These are phyloP conservation scores for Stichopus chloronotus DNA, from an alignment of 35 echinoderm and acorn worm species.

Conservation along the genomic window DNA sequence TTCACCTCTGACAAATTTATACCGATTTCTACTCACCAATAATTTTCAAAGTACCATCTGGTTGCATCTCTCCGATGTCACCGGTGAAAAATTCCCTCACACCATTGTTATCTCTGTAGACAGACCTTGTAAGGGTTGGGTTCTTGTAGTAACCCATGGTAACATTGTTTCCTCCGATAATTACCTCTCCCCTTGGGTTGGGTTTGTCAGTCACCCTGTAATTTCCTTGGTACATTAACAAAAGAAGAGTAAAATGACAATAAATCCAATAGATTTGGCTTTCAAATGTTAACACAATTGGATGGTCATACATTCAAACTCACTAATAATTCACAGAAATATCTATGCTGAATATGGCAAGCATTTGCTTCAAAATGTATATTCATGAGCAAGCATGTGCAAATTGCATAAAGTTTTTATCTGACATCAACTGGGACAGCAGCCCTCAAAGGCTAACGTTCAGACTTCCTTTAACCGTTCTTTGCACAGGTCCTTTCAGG, in stretches of 20 bases:
- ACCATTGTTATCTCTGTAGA: constrained; percentile 64
- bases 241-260: neutral
- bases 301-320: no score
- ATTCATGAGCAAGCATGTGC: no score
- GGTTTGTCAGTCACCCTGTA: constrained; percentile 83
- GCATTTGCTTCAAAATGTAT: no score
- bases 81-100: constrained; percentile 85
- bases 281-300: neutral
- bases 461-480: no score
- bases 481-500: no score
- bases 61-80: constrained; percentile 84
- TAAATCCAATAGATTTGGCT: neutral
- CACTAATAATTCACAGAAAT: no score
- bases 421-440: no score
- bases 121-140: constrained; percentile 70
- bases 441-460: no score
- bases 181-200: constrained; percentile 87
- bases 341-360: no score
- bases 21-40: constrained; percentile 66
- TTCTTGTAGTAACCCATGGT: constrained; percentile 95
- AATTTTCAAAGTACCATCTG: constrained; percentile 82
- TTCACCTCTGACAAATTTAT: no score
- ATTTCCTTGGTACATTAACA: constrained; percentile 48
- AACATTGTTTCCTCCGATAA: constrained; percentile 87
- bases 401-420: no score